Base-by-base conservation (phyloP, 2,113 vertebrate genomes). In the Cryptotis parvus region DNA sequence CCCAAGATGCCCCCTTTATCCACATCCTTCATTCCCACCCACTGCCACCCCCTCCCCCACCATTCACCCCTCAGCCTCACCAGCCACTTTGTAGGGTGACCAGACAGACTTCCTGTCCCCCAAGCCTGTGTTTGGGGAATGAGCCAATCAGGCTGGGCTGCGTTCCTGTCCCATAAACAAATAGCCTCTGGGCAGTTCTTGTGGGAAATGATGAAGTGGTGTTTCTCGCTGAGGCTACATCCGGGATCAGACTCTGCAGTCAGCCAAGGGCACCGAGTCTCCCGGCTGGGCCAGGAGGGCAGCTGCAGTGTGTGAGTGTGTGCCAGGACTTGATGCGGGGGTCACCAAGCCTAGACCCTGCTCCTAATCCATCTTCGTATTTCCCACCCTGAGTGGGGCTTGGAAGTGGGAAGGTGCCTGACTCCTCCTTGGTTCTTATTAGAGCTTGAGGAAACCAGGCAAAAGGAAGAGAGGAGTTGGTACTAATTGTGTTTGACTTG, bases 91-190 rank as follows among this genome's bases (percentile, higher is more conserved):
- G 1, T 27, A 82, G 33, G 63, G 49, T 5, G 15, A 52, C 12
- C 26, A 29, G 72, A 66, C 9, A 5, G 77, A 20, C 55, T 82
- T 86, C 76, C 87, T 76, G 45, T 39, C 8, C 68, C 29, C 4
- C 5, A 31, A 78, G 81, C 29, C 65, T 74, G 6, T 81, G 55
- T 79, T 83, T 93, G 45, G 77, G 77, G 65, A 94, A 65, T 58
- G 89, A 94, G 96, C 95, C 95, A 94, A 94, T 76, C 37, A 82
- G 89, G 91, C 95, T 96, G 94, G 22, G 89, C 96, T 94, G 73
- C 77, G 89, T 37, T 95, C 87, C 11, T 70, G 66, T 80, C 39
- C 79, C 92, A 89, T 91, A 94, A 96, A 95, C 82, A 93, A 95
- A 95, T 18, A 92, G 90, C 75, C 76, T 35, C 91, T n/a, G 72